Evolutionary conservation across 2,113 vertebrate genomes (phyloP), one percentile per base, ranked within the genome.

Genomic region (Aegypius monachus): DNA sequence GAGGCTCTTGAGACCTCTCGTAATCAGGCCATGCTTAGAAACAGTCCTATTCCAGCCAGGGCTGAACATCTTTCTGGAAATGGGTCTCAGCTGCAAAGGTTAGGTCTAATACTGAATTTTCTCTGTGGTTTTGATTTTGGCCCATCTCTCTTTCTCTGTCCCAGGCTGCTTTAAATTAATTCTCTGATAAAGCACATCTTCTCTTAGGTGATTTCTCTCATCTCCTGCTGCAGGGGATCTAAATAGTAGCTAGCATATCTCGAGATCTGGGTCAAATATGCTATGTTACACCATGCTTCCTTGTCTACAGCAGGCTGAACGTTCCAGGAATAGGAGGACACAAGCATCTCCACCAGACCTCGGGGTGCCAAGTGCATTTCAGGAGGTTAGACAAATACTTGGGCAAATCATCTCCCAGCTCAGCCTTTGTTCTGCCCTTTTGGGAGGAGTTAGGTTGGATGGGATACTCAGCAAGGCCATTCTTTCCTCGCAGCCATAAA

Each of bases 51-150:
- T 91, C 81, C 88, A 93, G 80, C 75, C 96, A 96, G 90, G 68
- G 47, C 59, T 70, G 79, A 91, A 98, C 62, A 70, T 89, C 89
- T 93, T 88, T 86, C 96, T 98, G 96, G 98, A 98, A 8, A 92
- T 84, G 16, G 78, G 89, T 72, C 84, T 94, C 91, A 73, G 89
- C 74, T 95, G 93, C 86, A 62, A 81, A 82, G 66, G n/a, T 48
- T 68, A 71, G 73, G 43, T 58, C 52, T 94, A 68, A 89, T 66
- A 45, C 40, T 83, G 62, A 53, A 55, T 52, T 88, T 88, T 90
- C 45, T 86, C 73, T 61, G 59, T 75, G 70, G 23, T 68, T 95
- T 96, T 90, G 18, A 14, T 92, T 95, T 93, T 94, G 89, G 75
- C 78, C 81, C 71, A 71, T 65, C 50, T 43, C 79, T 90, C 38